phyloP scores from a whole-genome alignment of 2,797 vertebrate species.

The Antennarius maculatus region DNA sequence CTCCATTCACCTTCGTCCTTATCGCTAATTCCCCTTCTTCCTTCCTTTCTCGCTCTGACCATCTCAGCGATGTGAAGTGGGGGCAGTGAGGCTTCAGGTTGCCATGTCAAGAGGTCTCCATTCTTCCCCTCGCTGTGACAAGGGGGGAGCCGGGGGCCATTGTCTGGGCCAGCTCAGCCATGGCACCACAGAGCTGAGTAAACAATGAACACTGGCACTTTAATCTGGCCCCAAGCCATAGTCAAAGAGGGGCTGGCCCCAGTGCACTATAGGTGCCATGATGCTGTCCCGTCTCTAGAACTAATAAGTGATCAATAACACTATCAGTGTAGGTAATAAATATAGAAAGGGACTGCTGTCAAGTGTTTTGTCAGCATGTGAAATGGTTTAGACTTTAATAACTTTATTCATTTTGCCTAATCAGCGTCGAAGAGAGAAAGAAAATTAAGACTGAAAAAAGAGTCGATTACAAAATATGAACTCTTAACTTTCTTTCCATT shows the following conservation, averaged over 20 bases:
- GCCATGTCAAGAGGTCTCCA: constrained; percentile 82
- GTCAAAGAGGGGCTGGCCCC: constrained; percentile 55
- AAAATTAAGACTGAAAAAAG: constrained; percentile 4
- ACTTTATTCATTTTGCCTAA: not conserved
- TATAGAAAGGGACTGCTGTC: not conserved
- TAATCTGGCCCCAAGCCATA: constrained; percentile 74
- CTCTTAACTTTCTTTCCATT: not conserved
- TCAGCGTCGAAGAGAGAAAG: not conserved
- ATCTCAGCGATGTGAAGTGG: constrained; percentile 79
- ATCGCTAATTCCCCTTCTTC: constrained; percentile 55
- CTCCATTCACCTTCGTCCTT: constrained; percentile 31
- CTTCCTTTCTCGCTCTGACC: constrained; percentile 60
- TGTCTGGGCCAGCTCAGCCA: constrained; percentile 77
- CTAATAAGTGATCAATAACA: constrained; percentile 24
- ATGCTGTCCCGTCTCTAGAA: constrained; percentile 39
- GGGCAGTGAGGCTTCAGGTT: constrained; percentile 81
- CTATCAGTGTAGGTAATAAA: constrained; percentile 8
- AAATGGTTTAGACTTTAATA: not conserved
- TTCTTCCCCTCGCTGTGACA: constrained; percentile 77
- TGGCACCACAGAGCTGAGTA: constrained; percentile 74
- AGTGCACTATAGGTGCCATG: constrained; percentile 49
- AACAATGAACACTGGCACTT: constrained; percentile 75
- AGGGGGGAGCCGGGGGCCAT: constrained; percentile 74
- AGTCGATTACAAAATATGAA: not conserved
- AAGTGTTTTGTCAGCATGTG: no score